These are phyloP conservation scores for Limanda limanda DNA, from an alignment of 2,113 vertebrate species.

Conservation along the genomic window DNA sequence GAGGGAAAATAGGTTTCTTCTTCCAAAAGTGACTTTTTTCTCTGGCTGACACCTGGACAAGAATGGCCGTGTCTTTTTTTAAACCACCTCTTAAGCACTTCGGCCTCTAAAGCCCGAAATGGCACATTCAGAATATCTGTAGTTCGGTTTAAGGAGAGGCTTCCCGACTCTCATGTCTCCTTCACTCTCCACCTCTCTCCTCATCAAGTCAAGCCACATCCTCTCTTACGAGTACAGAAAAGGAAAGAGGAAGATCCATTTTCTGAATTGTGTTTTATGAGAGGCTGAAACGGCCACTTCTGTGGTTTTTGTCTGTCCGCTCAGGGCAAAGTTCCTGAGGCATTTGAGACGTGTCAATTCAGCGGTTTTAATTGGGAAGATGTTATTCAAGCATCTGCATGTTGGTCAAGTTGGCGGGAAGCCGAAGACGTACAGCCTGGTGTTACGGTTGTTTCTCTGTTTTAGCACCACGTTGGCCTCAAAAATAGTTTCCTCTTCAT, in stretches of 20 bases:
- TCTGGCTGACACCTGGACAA: neutral
- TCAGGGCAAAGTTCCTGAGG: constrained; percentile 69
- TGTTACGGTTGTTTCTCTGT: constrained; percentile 31
- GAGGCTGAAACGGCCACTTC: constrained; percentile 77
- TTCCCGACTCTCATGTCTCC: constrained; percentile 45
- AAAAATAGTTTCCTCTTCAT: constrained; percentile 45
- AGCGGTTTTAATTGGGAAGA: constrained; percentile 76
- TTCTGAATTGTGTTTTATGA: constrained; percentile 80
- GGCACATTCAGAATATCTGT: constrained; percentile 39
- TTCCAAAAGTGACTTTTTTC: neutral
- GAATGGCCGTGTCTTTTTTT: neutral
- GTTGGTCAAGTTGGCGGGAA: constrained; percentile 7
- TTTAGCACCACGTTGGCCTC: constrained; percentile 40
- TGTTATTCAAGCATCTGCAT: constrained; percentile 61
- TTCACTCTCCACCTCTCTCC: constrained; percentile 57
- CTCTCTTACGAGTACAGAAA: constrained; percentile 66
- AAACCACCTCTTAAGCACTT: neutral
- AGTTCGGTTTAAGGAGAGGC: constrained; percentile 42
- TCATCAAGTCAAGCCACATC: constrained; percentile 78
- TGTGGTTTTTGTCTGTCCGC: constrained; percentile 68
- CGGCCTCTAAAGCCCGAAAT: constrained; percentile 3
- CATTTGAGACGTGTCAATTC: constrained; percentile 78
- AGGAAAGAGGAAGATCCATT: constrained; percentile 80
- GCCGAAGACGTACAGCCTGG: neutral
- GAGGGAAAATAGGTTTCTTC: no score